Base-by-base conservation (phyloP, 2,797 vertebrate genomes). In the Phataginus tetradactyla region DNA sequence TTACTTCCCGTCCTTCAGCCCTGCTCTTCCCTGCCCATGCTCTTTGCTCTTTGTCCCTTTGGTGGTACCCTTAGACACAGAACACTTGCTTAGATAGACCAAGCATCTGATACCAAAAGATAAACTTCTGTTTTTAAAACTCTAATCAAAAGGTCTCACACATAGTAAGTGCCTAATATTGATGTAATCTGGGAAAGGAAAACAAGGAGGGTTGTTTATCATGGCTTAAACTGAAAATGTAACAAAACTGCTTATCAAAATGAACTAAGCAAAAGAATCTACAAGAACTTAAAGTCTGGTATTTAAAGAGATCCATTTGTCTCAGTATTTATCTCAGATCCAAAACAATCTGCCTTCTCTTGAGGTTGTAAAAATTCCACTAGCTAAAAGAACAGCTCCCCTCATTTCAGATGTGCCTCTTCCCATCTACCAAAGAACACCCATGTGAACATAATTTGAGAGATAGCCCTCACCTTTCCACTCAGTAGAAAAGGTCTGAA, bases 181-280 rank as follows among this genome's bases (percentile, higher is more conserved):
- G 32, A 51, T 78, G 20, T 55, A 59, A 74, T 77, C 66, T 63
- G 17, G 5, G 5, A 34, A 71, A 59, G 23, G n/a, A 86, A 88
- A 80, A 59, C n/a, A 94, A 75, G 15, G 87, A 95, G 37, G 8
- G 11, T 78, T 69, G 85, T 96, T 79, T 84, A 69, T 63, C 25
- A 20, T 77, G 64, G 57, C 64, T 71, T 88, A 80, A 80, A 53
- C 37, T 72, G 25, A 86, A 81, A 90, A n/a, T 27, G 75, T 27
- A 63, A 18, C 25, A 37, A 85, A 90, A 78, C 2, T 55, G 13
- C 53, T 51, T 59, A 61, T 85, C 61, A 88, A 55, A 86, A 78
- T 49, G 61, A 83, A 51, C 6, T 59, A 71, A 49, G 14, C 84
- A 66, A 85, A 94, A 68, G 11, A 34, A 29, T 57, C 11, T 27